Evolutionary conservation across 2,888 invertebrate genomes (phyloP), one percentile per base, ranked within the genome.

Genomic region (Dastarcus helophoroides): DNA sequence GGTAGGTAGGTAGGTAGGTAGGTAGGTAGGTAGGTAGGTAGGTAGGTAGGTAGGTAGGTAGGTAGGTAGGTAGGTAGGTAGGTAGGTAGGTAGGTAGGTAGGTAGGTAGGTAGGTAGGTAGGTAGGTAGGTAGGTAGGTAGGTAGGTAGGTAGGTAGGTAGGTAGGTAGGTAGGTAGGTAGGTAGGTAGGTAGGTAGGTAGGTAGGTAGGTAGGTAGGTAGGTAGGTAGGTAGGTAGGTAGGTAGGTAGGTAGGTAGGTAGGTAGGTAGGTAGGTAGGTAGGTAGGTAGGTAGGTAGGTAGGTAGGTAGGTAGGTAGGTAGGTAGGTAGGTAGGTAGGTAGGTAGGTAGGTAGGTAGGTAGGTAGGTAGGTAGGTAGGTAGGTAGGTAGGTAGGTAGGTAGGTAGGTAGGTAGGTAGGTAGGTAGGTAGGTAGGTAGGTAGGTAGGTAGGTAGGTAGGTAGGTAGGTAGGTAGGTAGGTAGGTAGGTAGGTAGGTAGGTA

Each of bases 1-100:
- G 22, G 22, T 22, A 22, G 22, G 22, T 22, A 22, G 22, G 22
- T 22, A 22, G 22, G 22, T 22, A 22, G 22, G 22, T 22, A 22
- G 22, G 22, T 22, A 22, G 22, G 22, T 22, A 22, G 22, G 22
- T 22, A 22, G 22, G 22, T 22, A 22, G 22, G 22, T 22, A 22
- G 22, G 22, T 22, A 22, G 22, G 3, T 5, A 7, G 22, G 22
- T 22, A 22, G 22, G 22, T 22, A 22, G 22, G 22, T 22, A 22
- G 22, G 22, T 22, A 22, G 22, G 22, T 22, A 22, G 22, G 22
- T 22, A 22, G 22, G 22, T 22, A 22, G 22, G 22, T 22, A 22
- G 22, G 22, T 22, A 22, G 22, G 22, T 22, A 22, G 22, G 22
- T 22, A 22, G 22, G 22, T 22, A 22, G 22, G 22, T 22, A 22